Conservation (phyloP, 2,888 invertebrate genomes). For the Papilio elwesi region DNA sequence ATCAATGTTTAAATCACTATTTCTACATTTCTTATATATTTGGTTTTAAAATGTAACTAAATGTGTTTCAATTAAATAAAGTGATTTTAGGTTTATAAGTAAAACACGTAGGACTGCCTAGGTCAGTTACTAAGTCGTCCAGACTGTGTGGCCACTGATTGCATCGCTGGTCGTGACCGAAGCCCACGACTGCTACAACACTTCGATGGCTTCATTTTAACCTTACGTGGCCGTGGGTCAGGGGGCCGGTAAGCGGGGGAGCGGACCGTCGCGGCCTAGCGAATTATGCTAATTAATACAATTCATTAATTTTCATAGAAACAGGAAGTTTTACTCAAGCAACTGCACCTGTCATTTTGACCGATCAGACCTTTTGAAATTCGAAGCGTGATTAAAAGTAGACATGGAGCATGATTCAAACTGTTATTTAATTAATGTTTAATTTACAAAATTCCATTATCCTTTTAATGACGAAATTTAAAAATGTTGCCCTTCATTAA, state of each 20-base stretch:
- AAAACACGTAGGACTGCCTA: conserved; percentile 38
- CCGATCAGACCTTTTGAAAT: conserved; percentile 14
- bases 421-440: neutral
- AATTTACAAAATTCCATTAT: no score
- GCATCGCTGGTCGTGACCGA: conserved; percentile 69
- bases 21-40: neutral
- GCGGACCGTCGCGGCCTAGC: neutral
- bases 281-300: conserved; percentile 26
- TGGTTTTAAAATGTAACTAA: neutral
- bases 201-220: conserved; percentile 69
- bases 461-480: neutral
- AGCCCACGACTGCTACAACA: conserved; percentile 60
- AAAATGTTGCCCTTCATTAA: conserved; percentile 8
- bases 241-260: conserved; percentile 2
- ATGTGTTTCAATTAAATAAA: neutral
- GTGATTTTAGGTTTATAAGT: conserved; percentile 20
- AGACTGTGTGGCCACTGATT: conserved; percentile 62
- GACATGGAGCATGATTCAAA: neutral
- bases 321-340: neutral
- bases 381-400: neutral
- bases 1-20: neutral
- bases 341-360: conserved; percentile 16
- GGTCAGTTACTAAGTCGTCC: conserved; percentile 45
- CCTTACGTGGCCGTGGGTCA: conserved; percentile 42
- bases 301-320: conserved; percentile 14